These are phyloP conservation scores for Morone saxatilis DNA, from an alignment of 2,113 vertebrate species.

Conservation along the genomic window DNA sequence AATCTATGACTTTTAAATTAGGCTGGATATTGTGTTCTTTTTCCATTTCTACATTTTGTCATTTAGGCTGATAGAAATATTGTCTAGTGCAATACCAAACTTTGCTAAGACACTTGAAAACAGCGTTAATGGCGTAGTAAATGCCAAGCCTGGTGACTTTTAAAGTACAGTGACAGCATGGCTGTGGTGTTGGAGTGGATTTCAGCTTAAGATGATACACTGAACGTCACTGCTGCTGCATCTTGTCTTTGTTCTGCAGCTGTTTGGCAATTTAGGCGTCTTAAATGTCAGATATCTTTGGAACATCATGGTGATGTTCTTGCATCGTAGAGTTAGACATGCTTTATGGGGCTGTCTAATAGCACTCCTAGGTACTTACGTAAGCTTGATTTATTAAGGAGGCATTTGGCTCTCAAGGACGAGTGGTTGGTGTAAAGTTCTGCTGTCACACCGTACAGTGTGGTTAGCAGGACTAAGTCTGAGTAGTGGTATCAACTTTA, in stretches of 20 bases:
- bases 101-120: slow-evolving; percentile 11
- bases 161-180: slow-evolving; percentile 17
- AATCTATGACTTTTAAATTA: not conserved
- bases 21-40: not conserved
- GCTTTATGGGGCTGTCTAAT: slow-evolving; percentile 42
- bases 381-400: slow-evolving; percentile 50
- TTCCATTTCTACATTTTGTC: slow-evolving; percentile 23
- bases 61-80: slow-evolving; percentile 2
- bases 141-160: not conserved
- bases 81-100: not conserved
- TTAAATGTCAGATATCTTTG: slow-evolving; percentile 43
- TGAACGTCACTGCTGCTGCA: not conserved
- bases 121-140: slow-evolving; percentile 1
- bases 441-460: slow-evolving; percentile 11
- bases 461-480: not conserved
- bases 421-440: not conserved
- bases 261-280: slow-evolving; percentile 37
- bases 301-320: slow-evolving; percentile 30
- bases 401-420: slow-evolving; percentile 3
- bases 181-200: not conserved
- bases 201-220: slow-evolving; percentile 10
- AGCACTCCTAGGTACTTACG: slow-evolving; percentile 33
- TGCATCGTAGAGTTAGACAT: slow-evolving; percentile 21
- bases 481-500: not conserved
- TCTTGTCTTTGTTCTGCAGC: slow-evolving; percentile 43